Conservation (phyloP, 2,113 vertebrate species). For the Cryptomyrus ogoouensis region DNA sequence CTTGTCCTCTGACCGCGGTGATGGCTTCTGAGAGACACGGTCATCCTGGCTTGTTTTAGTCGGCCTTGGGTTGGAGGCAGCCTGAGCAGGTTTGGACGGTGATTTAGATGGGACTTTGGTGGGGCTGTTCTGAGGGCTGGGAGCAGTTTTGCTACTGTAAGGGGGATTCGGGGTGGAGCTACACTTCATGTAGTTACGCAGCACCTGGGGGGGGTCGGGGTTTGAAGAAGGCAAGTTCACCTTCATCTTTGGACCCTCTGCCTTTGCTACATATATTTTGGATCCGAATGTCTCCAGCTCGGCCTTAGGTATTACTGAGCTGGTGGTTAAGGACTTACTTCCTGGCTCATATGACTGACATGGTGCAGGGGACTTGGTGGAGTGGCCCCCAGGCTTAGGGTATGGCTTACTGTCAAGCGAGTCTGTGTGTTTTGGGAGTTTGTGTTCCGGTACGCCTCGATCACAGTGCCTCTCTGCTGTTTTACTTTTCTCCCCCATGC, state of each 20-base stretch:
- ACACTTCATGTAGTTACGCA: conserved; percentile 70
- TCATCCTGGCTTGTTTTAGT: conserved; percentile 45
- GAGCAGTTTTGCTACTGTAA: conserved; percentile 55
- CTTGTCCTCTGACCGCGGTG: conserved; percentile 62
- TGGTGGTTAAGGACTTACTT: conserved; percentile 55
- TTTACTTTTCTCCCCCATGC: conserved; percentile 46
- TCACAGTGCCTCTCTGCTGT: conserved; percentile 46
- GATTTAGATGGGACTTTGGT: conserved; percentile 81
- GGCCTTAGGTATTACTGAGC: conserved; percentile 56
- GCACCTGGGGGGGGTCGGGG: conserved; percentile 51
- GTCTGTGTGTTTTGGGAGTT: conserved; percentile 54
- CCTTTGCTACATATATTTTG: conserved; percentile 59
- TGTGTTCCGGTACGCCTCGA: conserved; percentile 51
- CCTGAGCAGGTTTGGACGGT: conserved; percentile 64
- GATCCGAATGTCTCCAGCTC: conserved; percentile 52
- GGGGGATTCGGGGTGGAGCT: conserved; percentile 58
- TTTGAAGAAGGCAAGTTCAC: conserved; percentile 60
- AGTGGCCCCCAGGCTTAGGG: conserved; percentile 40
- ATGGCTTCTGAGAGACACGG: conserved; percentile 44
- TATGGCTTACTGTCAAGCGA: conserved; percentile 52
- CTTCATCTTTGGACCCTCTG: conserved; percentile 68
- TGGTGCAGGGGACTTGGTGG: conserved; percentile 66
- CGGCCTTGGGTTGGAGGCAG: conserved; percentile 43
- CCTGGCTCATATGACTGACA: conserved; percentile 51
- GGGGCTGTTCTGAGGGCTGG: conserved; percentile 72